Base-by-base conservation (phyloP, 2,797 vertebrate species). In the Gymnopithys bicolor region DNA sequence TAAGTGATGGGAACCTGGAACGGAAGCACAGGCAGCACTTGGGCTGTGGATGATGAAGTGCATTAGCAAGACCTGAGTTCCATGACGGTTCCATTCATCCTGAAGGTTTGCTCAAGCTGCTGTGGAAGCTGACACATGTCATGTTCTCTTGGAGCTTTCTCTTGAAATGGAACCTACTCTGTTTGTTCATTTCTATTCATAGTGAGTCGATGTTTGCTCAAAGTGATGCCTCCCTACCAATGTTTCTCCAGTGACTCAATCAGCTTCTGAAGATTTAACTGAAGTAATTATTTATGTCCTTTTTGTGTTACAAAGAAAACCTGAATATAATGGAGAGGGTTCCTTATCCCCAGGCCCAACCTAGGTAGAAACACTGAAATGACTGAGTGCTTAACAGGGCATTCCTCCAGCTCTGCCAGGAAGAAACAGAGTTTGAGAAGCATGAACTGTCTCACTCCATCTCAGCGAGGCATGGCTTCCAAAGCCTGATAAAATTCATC, bases 121-220 rank as follows among this genome's bases (percentile, higher is more conserved):
- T 70, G 48, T 41, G 43, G 22, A 70, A 43, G 32, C 2, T 37
- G 11, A 49, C 25, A 49, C 18, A 25, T 74, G 35, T 67, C 5
- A 5, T 51, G 35, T 39, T 84, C 23, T 13, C 53, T 53, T 27
- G 11, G 48, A 62, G 8, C 8, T 28, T 84, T 32, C 62, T 60
- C 49, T 49, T 58, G 84, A 89, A 84, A 37, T 4, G 10, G 49
- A 82, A 49, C 25, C 80, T 52, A 43, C 59, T 81, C 18, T 46
- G 14, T 35, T 46, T 53, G 41, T 27, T 32, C 30, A n/a, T 85
- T 68, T 84, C 68, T 58, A 27, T 59, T 64, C 81, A 32, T 0
- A 0, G 35, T 32, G n/a, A 21, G n/a, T 56, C 15, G 3, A 1
- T 10, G 64, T 51, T 56, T 39, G 60, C 59, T 55, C 0, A 0